Evolutionary conservation across 2,113 vertebrate species (phyloP).

Genomic region (Morone chrysops): DNA sequence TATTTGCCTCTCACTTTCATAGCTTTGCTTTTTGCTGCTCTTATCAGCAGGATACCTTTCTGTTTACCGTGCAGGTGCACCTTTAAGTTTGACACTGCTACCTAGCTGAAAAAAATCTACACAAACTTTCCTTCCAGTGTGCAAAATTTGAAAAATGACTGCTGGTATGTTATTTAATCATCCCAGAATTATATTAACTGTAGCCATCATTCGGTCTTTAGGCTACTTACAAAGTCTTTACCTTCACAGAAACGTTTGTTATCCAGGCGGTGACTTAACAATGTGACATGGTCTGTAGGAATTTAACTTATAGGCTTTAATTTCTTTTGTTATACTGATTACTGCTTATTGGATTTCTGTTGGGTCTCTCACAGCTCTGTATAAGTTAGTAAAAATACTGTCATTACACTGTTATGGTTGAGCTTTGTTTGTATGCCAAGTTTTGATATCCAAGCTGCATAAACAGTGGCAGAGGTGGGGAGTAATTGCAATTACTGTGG

Average conservation of each 20-base stretch:
- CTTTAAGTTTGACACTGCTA: conserved; percentile 54
- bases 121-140: not conserved
- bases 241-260: not conserved
- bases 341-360: not conserved
- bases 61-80: conserved; percentile 40
- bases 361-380: not conserved
- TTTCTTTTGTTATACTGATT: not conserved
- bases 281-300: not conserved
- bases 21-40: conserved; percentile 44
- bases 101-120: conserved; percentile 42
- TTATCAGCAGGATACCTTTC: conserved; percentile 56
- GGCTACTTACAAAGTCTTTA: not conserved
- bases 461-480: not conserved
- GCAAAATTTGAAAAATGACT: conserved; percentile 6
- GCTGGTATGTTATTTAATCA: conserved; percentile 12
- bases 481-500: not conserved
- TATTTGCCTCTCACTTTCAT: conserved; percentile 70
- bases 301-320: not conserved
- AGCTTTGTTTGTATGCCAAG: not conserved
- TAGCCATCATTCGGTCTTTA: not conserved
- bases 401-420: not conserved
- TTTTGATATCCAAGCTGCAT: not conserved
- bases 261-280: not conserved
- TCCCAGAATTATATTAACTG: conserved; percentile 12
- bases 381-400: not conserved